Percentiles rank a stretch among this genome's conserved stretches.
Evolutionary conservation across 2,113 vertebrate species (phyloP).

Genomic region (Aldabrachelys gigantea): DNA sequence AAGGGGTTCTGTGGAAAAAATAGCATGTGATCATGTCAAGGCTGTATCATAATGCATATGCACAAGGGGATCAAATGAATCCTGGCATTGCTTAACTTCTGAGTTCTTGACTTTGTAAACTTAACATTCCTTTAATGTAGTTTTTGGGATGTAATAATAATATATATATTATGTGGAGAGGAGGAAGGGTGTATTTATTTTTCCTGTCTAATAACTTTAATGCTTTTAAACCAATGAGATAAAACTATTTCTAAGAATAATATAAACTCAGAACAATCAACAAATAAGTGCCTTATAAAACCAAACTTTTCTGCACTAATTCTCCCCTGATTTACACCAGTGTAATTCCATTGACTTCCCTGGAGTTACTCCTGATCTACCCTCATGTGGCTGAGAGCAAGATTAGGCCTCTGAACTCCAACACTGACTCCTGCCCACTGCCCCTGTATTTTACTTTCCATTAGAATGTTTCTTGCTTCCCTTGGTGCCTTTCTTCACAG

Average conservation of each 20-base stretch:
- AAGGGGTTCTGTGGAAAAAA: background rate
- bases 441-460: rapidly evolving
- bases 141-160: background rate
- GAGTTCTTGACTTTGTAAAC: rapidly evolving
- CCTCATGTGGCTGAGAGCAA: background rate
- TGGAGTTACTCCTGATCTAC: background rate
- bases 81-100: rapidly evolving
- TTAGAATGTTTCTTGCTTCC: background rate
- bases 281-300: background rate
- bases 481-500: background rate
- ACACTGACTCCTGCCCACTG: background rate
- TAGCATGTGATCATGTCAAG: rapidly evolving
- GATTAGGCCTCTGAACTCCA: rapidly evolving
- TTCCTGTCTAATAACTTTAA: background rate
- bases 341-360: rapidly evolving
- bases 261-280: background rate
- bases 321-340: background rate
- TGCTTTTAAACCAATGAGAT: background rate
- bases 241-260: background rate
- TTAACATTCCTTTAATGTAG: rapidly evolving
- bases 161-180: background rate
- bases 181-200: background rate
- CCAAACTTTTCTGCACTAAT: rapidly evolving
- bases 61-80: background rate
- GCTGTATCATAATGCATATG: rapidly evolving